A percentile compares a stretch with the other conserved stretches of the same genome.
Conservation (phyloP, 2,797 vertebrate genomes). For the Intellagama lesueurii region DNA sequence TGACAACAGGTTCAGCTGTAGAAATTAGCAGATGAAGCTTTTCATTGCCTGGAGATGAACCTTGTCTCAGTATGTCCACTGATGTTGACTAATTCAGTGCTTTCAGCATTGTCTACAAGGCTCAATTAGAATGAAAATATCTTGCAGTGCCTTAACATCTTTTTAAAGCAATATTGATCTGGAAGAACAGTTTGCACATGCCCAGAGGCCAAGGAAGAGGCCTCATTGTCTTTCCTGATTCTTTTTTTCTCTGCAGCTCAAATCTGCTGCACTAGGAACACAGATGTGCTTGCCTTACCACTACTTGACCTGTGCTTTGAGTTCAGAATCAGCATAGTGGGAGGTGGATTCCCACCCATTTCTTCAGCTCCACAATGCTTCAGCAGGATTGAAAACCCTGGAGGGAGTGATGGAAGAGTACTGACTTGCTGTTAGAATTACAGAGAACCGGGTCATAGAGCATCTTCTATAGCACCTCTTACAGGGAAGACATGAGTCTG, state of each 20-base stretch:
- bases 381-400: background rate
- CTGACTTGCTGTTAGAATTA: background rate
- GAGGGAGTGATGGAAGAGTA: background rate
- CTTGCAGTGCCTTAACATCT: background rate
- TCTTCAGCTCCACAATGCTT: background rate
- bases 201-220: background rate
- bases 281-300: background rate
- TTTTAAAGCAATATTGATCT: background rate
- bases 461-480: too few relatives aligned
- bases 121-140: background rate
- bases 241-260: background rate
- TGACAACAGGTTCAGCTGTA: background rate
- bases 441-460: background rate
- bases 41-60: background rate
- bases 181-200: background rate
- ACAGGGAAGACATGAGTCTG: background rate
- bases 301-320: background rate
- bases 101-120: background rate
- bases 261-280: background rate
- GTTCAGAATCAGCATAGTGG: background rate
- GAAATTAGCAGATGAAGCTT: background rate
- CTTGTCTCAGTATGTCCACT: background rate
- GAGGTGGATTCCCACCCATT: background rate
- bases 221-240: background rate
- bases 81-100: background rate